phyloP scores from a whole-genome alignment of 2,797 vertebrate species.

The Poecilia picta region DNA sequence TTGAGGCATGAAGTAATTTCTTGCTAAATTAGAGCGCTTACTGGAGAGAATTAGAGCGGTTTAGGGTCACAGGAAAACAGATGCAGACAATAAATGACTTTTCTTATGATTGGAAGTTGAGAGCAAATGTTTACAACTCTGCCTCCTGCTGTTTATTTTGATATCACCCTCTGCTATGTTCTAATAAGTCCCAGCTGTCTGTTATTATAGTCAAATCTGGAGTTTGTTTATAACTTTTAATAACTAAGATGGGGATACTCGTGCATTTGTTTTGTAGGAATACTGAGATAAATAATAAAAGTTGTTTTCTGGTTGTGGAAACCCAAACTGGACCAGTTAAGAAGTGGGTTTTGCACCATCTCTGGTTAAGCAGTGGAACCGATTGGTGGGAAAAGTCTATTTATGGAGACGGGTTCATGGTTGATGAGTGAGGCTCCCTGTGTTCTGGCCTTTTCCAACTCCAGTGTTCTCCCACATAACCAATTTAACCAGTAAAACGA shows the following conservation, averaged over 20 bases:
- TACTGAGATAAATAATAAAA: neutral
- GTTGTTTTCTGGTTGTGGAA: neutral
- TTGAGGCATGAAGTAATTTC: neutral
- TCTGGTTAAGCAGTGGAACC: neutral
- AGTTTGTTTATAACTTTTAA: neutral
- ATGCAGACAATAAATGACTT: neutral
- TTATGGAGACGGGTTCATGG: neutral
- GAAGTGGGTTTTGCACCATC: neutral
- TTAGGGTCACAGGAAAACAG: neutral
- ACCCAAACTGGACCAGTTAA: neutral
- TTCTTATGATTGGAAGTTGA: neutral
- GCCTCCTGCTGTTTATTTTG: neutral
- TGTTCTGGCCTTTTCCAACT: slow-evolving; percentile 56
- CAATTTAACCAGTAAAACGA: slow-evolving; percentile 13
- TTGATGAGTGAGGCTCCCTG: slow-evolving; percentile 48
- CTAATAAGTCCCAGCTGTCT: neutral
- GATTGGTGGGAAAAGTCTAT: neutral
- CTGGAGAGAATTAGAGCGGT: neutral
- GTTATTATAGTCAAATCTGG: neutral
- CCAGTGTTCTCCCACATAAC: slow-evolving; percentile 12
- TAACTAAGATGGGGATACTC: neutral
- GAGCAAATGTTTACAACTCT: neutral
- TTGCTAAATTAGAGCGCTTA: neutral
- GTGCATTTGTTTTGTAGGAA: neutral
- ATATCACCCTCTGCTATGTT: neutral